Base-by-base conservation (phyloP, 2,113 vertebrate genomes). In the Dromaius novaehollandiae region DNA sequence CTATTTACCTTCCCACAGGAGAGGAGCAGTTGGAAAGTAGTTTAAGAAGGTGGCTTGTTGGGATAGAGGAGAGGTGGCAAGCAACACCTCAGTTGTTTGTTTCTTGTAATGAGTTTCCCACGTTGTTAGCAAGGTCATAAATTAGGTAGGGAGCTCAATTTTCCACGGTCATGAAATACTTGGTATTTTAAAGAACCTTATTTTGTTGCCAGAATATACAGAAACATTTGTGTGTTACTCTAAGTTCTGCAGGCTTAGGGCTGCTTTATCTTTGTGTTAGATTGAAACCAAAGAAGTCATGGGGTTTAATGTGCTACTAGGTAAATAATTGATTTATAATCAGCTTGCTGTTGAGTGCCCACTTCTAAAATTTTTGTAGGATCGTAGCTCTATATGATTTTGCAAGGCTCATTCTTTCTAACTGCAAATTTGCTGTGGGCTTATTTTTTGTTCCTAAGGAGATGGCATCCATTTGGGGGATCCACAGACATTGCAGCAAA, bases 31-130 rank as follows among this genome's bases (percentile, higher is more conserved):
- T 28, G 73, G 78, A 22, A 60, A 80, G 66, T 2, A n/a, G 56
- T 30, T 85, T 19, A 7, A 10, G 64, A 36, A 0, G 2, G 30
- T 40, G 44, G 11, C 46, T 50, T 22, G 50, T 50, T 73, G 46
- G 70, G 81, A 11, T 25, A 7, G 79, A 53, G 9, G 50, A 46
- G 80, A 73, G 69, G 64, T 56, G 64, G 36, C 30, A 4, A 65
- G 79, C 50, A 15, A 28, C 84, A 46, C 65, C 58, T 73, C 69
- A 0, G 36, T 18, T 79, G 77, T 63, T 93, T 63, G 81, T 71
- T 86, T 66, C 70, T 58, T 3, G 11, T 82, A 63, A 82, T 56
- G 91, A 93, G 84, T 88, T 93, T 88, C 88, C 94, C 91, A 86
- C 46, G 0, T 78, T 84, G 90, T 42, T 65, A 50, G 65, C 32